Conservation (phyloP, 2,888 invertebrate species). For the Poecilobothrus nobilitatus region DNA sequence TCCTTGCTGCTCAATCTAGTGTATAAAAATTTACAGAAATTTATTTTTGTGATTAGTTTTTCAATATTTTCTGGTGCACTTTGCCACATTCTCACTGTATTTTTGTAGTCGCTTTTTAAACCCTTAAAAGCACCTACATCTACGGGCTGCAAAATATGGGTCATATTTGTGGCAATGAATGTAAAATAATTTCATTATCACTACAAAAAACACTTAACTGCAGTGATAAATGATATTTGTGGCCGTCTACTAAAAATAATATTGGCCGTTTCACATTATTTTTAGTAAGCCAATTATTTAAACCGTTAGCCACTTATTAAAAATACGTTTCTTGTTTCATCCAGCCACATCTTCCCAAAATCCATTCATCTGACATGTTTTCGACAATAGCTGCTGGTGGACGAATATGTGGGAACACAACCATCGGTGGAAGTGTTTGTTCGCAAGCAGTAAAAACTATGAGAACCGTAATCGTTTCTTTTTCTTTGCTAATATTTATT, state of each 20-base stretch:
- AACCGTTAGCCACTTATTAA: background rate
- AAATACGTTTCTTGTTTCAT: constrained; percentile 2
- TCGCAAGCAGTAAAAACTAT: background rate
- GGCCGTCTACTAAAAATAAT: background rate
- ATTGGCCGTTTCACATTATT: background rate
- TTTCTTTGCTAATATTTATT: background rate
- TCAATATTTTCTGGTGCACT: background rate
- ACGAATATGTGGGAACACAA: background rate
- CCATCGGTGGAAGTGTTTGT: background rate
- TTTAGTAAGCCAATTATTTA: background rate
- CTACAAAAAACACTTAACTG: background rate
- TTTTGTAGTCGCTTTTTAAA: background rate
- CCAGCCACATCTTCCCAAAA: background rate
- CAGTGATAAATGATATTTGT: background rate
- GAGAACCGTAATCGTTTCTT: background rate
- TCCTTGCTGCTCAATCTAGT: too few species aligned
- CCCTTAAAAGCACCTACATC: constrained; percentile 5
- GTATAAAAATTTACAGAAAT: background rate
- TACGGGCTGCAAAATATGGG: background rate
- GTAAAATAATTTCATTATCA: background rate
- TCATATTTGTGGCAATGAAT: background rate
- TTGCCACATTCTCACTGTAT: background rate
- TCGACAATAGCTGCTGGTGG: too few species aligned
- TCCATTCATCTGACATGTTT: background rate
- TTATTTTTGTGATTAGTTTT: background rate